Evolutionary conservation across 2,888 invertebrate species (phyloP), one percentile per base, ranked within the genome.

Genomic region (Amiota minor): DNA sequence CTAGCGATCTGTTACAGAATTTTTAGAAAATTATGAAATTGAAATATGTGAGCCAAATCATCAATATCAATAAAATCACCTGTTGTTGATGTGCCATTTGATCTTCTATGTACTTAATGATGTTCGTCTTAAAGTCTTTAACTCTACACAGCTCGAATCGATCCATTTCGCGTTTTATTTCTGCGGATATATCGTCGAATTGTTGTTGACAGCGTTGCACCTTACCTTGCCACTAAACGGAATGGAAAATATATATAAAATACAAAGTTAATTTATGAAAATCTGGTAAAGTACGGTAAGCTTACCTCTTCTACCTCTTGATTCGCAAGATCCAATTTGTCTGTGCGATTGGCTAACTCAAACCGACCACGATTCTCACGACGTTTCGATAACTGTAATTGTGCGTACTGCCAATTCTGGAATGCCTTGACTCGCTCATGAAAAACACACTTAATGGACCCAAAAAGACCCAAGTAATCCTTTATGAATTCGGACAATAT

Each of bases 361-460:
- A 96, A 92, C 87, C 98, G 97, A 0, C 96, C 96, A 88, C 98
- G 98, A 83, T 94, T 94, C 89, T 99, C 99, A 72, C 98, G 93
- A 86, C 98, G 95, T 88, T 97, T 97, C 18, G 95, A 97, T 77
- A 99, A 90, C 91, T 95, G 97, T 91, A 96, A 94, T 89, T 98
- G 97, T 47, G 98, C 96, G 89, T 98, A 97, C 89, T 99, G 98
- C 97, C 99, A 99, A 86, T 95, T 96, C 90, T 99, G 98, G 91
- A 98, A 85, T 16, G 81, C 92, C 91, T 95, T 95, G 14, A 95
- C 94, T 80, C 94, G 91, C 89, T 94, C 94, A 78, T 94, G 94
- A 84, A 94, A 87, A 75, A 92, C 93, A 79, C 93, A 97, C 90
- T 98, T 96, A 73, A 98, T 96, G 65, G 98, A 95, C 14, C 95